Evolutionary conservation across 2,797 vertebrate species (phyloP).

Genomic region (Gastrophryne carolinensis): DNA sequence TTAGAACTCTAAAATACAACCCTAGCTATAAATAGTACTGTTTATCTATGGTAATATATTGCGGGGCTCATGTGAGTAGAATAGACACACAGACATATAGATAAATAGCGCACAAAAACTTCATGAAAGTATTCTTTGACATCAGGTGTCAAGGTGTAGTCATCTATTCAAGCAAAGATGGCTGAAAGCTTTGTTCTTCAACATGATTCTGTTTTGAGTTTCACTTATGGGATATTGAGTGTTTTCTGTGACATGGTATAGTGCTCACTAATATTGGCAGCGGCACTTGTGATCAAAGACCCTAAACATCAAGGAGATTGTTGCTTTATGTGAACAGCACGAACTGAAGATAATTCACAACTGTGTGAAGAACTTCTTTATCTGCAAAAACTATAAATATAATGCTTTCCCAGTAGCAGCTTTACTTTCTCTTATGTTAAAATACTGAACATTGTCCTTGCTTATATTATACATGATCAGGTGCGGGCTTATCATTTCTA

Average conservation of each 20-base stretch:
- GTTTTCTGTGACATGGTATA: background rate
- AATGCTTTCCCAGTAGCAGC: too few relatives aligned
- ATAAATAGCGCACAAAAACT: too few relatives aligned
- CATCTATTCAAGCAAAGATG: slow-evolving; percentile 8
- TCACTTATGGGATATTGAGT: background rate
- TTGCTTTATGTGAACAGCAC: background rate
- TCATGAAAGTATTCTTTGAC: background rate
- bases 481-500: too few relatives aligned
- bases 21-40: too few relatives aligned
- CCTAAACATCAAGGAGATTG: slow-evolving; percentile 15
- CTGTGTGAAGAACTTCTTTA: background rate
- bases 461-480: too few relatives aligned
- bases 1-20: too few relatives aligned
- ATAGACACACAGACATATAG: too few relatives aligned
- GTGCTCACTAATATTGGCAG: background rate
- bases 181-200: background rate
- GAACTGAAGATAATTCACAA: background rate
- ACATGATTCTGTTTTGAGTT: slow-evolving; percentile 2
- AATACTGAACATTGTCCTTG: too few relatives aligned
- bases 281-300: slow-evolving; percentile 31
- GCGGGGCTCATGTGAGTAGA: too few relatives aligned
- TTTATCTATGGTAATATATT: too few relatives aligned
- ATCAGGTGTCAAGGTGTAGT: slow-evolving; percentile 15
- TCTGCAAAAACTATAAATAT: too few relatives aligned
- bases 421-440: too few relatives aligned